phyloP scores from a whole-genome alignment of 2,113 vertebrate genomes.

The Guaruba guarouba region DNA sequence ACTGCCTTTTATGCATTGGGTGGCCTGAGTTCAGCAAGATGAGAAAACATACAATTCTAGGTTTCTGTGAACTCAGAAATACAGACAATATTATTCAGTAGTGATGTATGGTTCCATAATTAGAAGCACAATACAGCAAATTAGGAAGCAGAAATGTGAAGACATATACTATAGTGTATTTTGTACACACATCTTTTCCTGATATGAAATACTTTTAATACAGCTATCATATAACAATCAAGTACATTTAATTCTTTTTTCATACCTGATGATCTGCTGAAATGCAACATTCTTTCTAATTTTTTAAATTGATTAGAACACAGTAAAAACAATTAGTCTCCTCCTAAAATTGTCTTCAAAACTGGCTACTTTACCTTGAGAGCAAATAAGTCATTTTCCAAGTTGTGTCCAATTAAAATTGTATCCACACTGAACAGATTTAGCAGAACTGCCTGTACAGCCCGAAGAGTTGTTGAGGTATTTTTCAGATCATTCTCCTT shows the following conservation, averaged over 20 bases:
- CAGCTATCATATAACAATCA: neutral
- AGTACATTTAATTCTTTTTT: neutral
- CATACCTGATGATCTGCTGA: neutral
- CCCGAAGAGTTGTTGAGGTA: slow-evolving; percentile 51
- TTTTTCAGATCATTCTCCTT: slow-evolving; percentile 73
- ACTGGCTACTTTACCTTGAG: slow-evolving; percentile 77
- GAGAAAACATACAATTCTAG: neutral
- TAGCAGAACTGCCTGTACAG: slow-evolving; percentile 77
- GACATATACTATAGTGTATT: neutral
- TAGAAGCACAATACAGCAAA: neutral
- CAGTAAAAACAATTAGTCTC: neutral
- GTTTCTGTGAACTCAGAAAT: neutral
- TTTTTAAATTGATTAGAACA: neutral
- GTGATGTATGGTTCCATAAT: neutral
- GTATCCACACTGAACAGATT: slow-evolving; percentile 77
- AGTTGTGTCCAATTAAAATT: slow-evolving; percentile 79
- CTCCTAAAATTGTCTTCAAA: neutral
- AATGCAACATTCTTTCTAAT: neutral
- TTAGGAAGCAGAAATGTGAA: neutral
- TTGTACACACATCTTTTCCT: neutral
- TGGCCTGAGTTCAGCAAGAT: neutral
- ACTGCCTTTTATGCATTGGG: neutral
- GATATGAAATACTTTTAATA: neutral
- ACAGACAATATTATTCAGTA: neutral
- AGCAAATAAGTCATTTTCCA: slow-evolving; percentile 76